phyloP scores from a whole-genome alignment of 2,797 vertebrate genomes.

The Sebastes itinus region DNA sequence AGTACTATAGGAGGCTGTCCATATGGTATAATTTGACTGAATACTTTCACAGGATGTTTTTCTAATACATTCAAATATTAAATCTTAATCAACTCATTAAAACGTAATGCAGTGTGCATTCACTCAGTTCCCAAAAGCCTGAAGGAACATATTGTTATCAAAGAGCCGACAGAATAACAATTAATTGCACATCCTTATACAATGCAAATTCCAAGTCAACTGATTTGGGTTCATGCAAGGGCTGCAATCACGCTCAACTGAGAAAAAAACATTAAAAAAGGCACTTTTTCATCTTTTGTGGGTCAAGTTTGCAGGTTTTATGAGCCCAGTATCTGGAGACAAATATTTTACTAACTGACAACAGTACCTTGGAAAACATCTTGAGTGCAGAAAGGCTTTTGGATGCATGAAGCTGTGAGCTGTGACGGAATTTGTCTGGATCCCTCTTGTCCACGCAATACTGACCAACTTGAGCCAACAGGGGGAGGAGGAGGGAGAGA shows the following conservation, averaged over 20 bases:
- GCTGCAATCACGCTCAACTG: neutral
- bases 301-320: slow-evolving; percentile 42
- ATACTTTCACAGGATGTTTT: neutral
- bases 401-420: slow-evolving; percentile 41
- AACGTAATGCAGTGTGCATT: neutral
- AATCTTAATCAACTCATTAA: slow-evolving; percentile 53
- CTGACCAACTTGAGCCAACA: slow-evolving; percentile 43
- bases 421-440: slow-evolving; percentile 59
- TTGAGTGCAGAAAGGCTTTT: slow-evolving; percentile 47
- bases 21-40: neutral
- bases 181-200: slow-evolving; percentile 4
- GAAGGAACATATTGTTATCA: slow-evolving; percentile 23
- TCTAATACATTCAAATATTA: slow-evolving; percentile 33
- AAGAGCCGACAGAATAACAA: slow-evolving; percentile 26
- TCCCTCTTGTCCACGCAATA: slow-evolving; percentile 44
- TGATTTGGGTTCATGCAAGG: neutral
- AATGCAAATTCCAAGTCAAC: neutral
- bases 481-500: neutral
- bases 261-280: neutral
- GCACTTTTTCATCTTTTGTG: slow-evolving; percentile 9
- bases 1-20: neutral
- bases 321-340: slow-evolving; percentile 25
- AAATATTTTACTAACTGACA: slow-evolving; percentile 57
- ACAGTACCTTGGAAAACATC: slow-evolving; percentile 52
- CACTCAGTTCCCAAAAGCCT: slow-evolving; percentile 2